Conservation (phyloP, 2,888 invertebrate species). For the Caenorhabditis sp. region DNA sequence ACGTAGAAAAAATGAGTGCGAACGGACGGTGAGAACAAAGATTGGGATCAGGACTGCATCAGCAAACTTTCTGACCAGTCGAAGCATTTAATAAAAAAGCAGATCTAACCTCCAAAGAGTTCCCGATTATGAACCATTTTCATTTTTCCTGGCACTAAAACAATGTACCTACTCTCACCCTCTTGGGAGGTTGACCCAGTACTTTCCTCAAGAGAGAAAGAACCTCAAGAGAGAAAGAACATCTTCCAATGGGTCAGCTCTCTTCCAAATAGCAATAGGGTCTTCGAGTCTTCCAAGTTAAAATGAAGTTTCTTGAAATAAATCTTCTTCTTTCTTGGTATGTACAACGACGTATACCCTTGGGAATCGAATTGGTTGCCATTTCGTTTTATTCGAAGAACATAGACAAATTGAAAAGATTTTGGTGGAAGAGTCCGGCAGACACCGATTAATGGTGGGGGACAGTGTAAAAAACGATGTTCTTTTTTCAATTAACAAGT, state of each 20-base stretch:
- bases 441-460: background rate
- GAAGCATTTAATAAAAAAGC: too few species aligned
- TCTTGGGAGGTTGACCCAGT: too few species aligned
- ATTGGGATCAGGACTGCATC: constrained; percentile 10
- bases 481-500: background rate
- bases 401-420: background rate
- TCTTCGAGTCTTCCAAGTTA: background rate
- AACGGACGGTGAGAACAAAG: constrained; percentile 43
- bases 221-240: background rate
- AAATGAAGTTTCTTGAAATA: constrained; percentile 42
- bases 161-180: too few species aligned
- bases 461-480: background rate
- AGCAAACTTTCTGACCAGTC: constrained; percentile 20
- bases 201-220: background rate
- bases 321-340: constrained; percentile 41
- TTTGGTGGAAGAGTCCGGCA: background rate
- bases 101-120: too few species aligned
- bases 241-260: background rate
- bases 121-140: too few species aligned
- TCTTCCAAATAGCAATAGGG: background rate
- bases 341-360: constrained; percentile 22
- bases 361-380: constrained; percentile 30
- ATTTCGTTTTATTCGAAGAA: constrained; percentile 14
- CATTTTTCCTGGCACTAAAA: too few species aligned
- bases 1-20: constrained; percentile 46